Evolutionary conservation across 2,888 invertebrate genomes (phyloP).

Genomic region (Euplexia lucipara): DNA sequence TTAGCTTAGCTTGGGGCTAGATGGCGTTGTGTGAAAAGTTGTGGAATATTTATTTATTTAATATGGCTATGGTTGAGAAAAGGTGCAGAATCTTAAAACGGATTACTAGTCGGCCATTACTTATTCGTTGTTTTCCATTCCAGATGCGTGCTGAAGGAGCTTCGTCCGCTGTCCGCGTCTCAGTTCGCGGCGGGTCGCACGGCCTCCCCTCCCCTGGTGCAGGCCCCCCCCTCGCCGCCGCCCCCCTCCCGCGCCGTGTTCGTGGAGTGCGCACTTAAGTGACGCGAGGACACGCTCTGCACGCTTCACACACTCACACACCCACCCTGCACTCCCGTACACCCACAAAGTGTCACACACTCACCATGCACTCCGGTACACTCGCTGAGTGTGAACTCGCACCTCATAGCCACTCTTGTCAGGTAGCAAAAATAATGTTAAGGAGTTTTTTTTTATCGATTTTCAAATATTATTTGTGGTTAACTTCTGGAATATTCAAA

Average conservation of each 20-base stretch:
- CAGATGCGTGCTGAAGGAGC: conserved; percentile 90
- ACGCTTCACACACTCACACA: conserved; percentile 18
- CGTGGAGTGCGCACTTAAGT: conserved; percentile 89
- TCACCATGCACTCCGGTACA: background rate
- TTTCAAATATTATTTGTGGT: conserved; percentile 6
- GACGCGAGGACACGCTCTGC: conserved; percentile 63
- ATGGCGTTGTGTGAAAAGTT: too few relatives aligned
- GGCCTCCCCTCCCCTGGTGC: conserved; percentile 38
- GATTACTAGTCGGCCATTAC: too few relatives aligned
- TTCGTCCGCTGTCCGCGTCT: conserved; percentile 91
- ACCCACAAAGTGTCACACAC: background rate
- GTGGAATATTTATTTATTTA: too few relatives aligned
- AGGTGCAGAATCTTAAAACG: too few relatives aligned
- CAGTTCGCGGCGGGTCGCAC: conserved; percentile 78
- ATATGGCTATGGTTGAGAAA: too few relatives aligned
- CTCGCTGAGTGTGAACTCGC: background rate
- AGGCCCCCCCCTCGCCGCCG: conserved; percentile 34
- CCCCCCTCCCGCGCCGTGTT: conserved; percentile 73
- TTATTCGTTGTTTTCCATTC: background rate
- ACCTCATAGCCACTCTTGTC: background rate
- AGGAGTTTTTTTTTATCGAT: conserved; percentile 4
- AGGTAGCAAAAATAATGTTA: conserved; percentile 14
- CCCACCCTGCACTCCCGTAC: background rate
- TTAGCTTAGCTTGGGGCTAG: too few relatives aligned
- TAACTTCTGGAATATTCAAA: conserved; percentile 8